These are phyloP conservation scores for Mizuhopecten yessoensis DNA, from an alignment of 1,140 invertebrate species.

Conservation along the genomic window DNA sequence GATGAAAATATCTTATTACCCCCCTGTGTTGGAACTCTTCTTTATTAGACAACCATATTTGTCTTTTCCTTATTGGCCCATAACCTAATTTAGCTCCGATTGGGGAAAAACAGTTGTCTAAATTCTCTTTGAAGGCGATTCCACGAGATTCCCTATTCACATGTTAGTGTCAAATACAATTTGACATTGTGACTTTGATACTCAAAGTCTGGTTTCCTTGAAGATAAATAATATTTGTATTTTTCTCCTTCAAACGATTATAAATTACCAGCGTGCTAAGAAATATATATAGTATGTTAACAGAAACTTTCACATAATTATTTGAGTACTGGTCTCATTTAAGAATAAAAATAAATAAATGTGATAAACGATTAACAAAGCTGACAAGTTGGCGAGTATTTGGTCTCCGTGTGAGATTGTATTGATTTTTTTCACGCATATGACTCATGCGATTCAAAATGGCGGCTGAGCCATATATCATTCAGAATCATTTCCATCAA, in stretches of 20 bases:
- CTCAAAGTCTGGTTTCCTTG: not conserved
- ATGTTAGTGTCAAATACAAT: not conserved
- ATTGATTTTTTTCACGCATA: not conserved
- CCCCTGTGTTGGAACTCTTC: not conserved
- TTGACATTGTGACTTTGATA: not conserved
- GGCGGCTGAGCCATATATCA: not conserved
- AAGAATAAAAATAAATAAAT: too few relatives aligned
- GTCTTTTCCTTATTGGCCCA: not conserved
- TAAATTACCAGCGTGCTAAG: too few relatives aligned
- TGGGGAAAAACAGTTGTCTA: not conserved
- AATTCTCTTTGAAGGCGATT: not conserved
- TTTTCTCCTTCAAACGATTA: not conserved
- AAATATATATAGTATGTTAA: too few relatives aligned
- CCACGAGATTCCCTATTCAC: not conserved
- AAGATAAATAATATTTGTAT: not conserved
- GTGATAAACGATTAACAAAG: not conserved
- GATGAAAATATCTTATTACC: not conserved
- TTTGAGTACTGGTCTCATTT: not conserved
- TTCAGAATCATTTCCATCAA: conserved; percentile 25
- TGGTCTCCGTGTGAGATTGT: not conserved
- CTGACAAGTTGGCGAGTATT: not conserved
- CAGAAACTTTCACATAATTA: too few relatives aligned
- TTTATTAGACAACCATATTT: not conserved
- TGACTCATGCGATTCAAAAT: conserved; percentile 18
- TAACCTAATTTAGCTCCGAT: not conserved